Percentiles rank a stretch among this genome's conserved stretches.
These are phyloP conservation scores for Aythya baeri DNA, from an alignment of 2,113 vertebrate species.

Conservation along the genomic window DNA sequence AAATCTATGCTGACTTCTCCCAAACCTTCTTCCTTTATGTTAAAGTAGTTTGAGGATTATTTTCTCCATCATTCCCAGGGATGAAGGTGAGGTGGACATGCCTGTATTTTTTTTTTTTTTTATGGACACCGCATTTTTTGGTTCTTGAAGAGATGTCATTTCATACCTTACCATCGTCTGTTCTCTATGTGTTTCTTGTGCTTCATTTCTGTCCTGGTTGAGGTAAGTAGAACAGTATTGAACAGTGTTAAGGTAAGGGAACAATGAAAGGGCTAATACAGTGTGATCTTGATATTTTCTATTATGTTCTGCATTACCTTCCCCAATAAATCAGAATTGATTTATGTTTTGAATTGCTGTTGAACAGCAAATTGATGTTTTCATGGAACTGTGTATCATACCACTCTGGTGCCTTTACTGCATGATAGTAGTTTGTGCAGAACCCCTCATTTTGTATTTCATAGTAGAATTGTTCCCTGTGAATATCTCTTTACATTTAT, in stretches of 20 bases:
- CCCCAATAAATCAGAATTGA: not conserved
- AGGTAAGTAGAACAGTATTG: not conserved
- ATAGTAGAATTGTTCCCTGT: not conserved
- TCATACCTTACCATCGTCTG: not conserved
- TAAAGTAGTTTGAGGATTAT: not conserved
- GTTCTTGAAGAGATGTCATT: not conserved
- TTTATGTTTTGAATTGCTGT: not conserved
- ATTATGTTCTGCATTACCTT: not conserved
- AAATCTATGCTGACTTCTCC: not conserved
- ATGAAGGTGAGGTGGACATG: not conserved
- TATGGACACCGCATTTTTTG: not conserved
- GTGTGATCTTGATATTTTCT: not conserved
- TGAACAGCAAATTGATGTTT: not conserved
- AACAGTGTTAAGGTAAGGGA: not conserved
- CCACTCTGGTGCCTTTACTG: rapidly evolving
- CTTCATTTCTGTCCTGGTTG: not conserved
- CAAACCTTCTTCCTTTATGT: not conserved
- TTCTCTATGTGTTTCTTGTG: not conserved
- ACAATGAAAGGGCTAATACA: not conserved
- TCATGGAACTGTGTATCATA: not conserved
- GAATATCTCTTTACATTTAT: not conserved
- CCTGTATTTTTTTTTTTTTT: not conserved
- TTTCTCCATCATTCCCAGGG: not conserved
- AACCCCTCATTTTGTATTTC: not conserved
- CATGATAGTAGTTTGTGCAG: not conserved